phyloP scores from a whole-genome alignment of 2,113 vertebrate species.

The Grammomys dolichurus region DNA sequence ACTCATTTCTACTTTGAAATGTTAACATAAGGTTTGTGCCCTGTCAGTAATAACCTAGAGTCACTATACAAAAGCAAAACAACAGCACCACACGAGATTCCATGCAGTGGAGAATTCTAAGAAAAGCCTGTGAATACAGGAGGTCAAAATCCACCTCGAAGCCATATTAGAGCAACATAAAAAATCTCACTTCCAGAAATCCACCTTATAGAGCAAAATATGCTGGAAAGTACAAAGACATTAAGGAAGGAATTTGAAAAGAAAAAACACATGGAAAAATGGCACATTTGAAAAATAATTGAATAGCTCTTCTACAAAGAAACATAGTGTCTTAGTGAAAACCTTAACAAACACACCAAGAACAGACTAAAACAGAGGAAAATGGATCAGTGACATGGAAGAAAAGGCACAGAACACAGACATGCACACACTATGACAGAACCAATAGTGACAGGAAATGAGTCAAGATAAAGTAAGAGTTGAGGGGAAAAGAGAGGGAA shows the following conservation, averaged over 20 bases:
- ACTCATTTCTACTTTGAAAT: not conserved
- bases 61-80: not conserved
- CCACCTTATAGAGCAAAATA: not conserved
- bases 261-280: not conserved
- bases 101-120: not conserved
- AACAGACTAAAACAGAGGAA: not conserved
- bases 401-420: not conserved
- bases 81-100: not conserved
- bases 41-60: not conserved
- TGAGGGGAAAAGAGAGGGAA: slow-evolving; percentile 7
- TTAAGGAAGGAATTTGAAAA: not conserved
- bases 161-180: not conserved
- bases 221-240: slow-evolving; percentile 13
- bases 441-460: not conserved
- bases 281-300: not conserved
- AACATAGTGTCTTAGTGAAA: not conserved
- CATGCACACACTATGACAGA: not conserved
- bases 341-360: not conserved
- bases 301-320: not conserved
- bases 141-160: not conserved
- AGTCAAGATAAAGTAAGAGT: not conserved
- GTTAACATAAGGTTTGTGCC: not conserved
- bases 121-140: not conserved
- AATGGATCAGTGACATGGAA: not conserved
- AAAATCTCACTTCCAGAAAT: not conserved